These are phyloP conservation scores for Aleadryas rufinucha DNA, from an alignment of 2,113 vertebrate species.

Conservation along the genomic window DNA sequence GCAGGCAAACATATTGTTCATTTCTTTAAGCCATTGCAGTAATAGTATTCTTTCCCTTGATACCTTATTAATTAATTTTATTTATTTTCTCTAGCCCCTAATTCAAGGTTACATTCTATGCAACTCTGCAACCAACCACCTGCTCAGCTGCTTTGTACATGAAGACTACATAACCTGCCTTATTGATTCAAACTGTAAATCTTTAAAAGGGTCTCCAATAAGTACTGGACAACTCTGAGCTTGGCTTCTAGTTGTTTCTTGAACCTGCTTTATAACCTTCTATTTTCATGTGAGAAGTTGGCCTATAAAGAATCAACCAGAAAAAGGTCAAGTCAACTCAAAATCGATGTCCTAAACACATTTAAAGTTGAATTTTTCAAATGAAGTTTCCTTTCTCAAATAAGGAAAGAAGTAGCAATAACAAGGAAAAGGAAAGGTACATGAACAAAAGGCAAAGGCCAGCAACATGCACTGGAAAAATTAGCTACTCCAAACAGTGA, in stretches of 20 bases:
- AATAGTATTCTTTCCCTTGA: not conserved
- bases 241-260: not conserved
- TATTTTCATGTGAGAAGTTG: not conserved
- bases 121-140: not conserved
- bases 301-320: not conserved
- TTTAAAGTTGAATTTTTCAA: not conserved
- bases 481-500: not conserved
- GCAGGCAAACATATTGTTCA: not conserved
- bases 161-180: not conserved
- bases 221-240: not conserved
- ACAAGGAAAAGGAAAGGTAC: not conserved
- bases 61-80: not conserved
- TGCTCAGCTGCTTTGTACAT: not conserved
- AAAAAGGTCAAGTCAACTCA: not conserved
- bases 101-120: not conserved
- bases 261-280: not conserved
- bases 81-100: not conserved
- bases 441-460: not conserved
- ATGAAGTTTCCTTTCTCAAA: not conserved
- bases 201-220: not conserved
- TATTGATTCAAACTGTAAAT: not conserved
- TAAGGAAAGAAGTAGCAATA: not conserved
- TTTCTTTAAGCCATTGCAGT: not conserved
- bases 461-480: not conserved
- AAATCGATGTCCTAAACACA: not conserved